Percentiles rank a stretch among this genome's conserved stretches.
Conservation (phyloP, 2,113 vertebrate species). For the Limanda limanda region DNA sequence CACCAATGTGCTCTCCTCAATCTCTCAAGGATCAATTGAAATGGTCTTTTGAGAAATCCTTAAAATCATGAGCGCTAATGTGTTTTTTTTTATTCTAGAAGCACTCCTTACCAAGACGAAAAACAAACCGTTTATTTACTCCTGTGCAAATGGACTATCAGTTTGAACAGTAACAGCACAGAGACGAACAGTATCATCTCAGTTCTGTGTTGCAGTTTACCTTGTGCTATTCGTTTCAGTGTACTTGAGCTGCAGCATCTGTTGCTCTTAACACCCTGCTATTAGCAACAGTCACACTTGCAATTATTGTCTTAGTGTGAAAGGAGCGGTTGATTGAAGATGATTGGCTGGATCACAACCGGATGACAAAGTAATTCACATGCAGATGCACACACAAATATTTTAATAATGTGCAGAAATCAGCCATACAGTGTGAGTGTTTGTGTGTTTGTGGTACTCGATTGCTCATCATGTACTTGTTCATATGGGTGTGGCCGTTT, state of each 20-base stretch:
- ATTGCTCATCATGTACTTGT: constrained; percentile 22
- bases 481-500: constrained; percentile 40
- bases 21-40: not conserved
- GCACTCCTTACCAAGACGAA: not conserved
- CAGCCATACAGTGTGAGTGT: constrained; percentile 23
- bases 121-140: not conserved
- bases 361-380: constrained; percentile 45
- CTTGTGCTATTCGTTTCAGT: constrained; percentile 26
- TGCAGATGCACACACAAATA: constrained; percentile 21
- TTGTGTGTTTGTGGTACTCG: constrained; percentile 25
- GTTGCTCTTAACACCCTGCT: constrained; percentile 39
- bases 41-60: not conserved
- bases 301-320: constrained; percentile 66
- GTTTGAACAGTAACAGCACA: constrained; percentile 2
- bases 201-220: constrained; percentile 11
- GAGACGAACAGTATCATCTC: not conserved
- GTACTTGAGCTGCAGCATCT: constrained; percentile 35
- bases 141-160: not conserved
- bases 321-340: constrained; percentile 57
- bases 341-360: constrained; percentile 56
- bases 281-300: constrained; percentile 58
- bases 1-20: not conserved
- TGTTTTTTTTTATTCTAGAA: not conserved
- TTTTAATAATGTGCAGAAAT: constrained; percentile 47
- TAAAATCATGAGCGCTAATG: not conserved